Conservation (phyloP, 2,113 vertebrate species). For the Crypturellus undulatus region DNA sequence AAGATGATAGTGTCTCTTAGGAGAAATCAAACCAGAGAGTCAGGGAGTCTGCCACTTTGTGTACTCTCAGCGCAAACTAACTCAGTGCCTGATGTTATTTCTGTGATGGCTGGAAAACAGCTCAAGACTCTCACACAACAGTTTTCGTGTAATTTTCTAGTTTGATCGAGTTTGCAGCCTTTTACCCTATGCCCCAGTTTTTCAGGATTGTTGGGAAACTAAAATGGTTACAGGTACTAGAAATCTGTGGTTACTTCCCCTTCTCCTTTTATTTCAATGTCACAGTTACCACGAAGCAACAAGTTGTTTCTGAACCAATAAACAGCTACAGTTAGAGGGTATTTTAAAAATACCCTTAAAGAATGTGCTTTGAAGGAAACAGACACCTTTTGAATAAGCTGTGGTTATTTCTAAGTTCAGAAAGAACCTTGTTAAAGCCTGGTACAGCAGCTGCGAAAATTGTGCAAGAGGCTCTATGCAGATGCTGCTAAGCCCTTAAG, state of each 20-base stretch:
- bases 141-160: not conserved
- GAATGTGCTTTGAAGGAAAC: not conserved
- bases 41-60: not conserved
- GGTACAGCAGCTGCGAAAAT: not conserved
- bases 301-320: not conserved
- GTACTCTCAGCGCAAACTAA: not conserved
- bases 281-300: not conserved
- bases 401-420: not conserved
- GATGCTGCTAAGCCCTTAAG: not conserved
- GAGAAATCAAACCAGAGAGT: not conserved
- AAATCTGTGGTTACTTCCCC: not conserved
- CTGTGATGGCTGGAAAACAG: not conserved
- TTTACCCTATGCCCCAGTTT: not conserved
- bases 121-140: not conserved
- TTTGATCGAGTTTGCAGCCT: not conserved
- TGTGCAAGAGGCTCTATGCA: accelerated
- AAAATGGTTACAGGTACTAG: not conserved
- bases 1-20: not conserved
- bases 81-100: not conserved
- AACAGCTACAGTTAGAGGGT: not conserved
- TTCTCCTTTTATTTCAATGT: not conserved
- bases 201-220: not conserved
- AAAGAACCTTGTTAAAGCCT: not conserved
- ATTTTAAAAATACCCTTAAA: not conserved
- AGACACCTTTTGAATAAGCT: not conserved